Evolutionary conservation across 2,113 vertebrate species (phyloP).

Genomic region (Tympanuchus pallidicinctus): DNA sequence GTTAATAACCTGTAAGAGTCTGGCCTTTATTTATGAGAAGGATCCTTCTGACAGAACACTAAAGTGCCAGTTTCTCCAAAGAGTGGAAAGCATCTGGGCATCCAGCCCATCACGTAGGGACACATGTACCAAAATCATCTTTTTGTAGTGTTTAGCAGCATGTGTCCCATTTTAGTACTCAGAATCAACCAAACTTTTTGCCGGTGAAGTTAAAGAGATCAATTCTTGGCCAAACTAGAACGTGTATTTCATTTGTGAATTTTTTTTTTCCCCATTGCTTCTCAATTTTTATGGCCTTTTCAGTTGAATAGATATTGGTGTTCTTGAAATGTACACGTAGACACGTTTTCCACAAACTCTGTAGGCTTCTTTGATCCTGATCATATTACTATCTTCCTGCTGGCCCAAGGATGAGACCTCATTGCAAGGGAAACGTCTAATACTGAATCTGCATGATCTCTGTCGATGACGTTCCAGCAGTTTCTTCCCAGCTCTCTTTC

Average conservation of each 20-base stretch:
- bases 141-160: background rate
- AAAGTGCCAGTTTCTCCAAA: background rate
- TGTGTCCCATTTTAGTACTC: background rate
- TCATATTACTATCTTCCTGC: background rate
- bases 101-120: rapidly evolving
- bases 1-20: background rate
- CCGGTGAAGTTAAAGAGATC: background rate
- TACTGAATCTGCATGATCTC: background rate
- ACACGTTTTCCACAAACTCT: background rate
- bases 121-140: background rate
- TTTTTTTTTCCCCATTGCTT: slow-evolving; percentile 30
- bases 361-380: background rate
- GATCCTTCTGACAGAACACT: background rate
- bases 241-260: background rate
- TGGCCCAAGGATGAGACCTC: background rate
- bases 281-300: slow-evolving; percentile 58
- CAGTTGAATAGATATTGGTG: slow-evolving; percentile 33
- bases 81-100: background rate
- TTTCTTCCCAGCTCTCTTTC: background rate
- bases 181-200: background rate
- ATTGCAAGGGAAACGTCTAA: background rate
- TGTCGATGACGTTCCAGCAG: background rate
- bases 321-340: slow-evolving; percentile 45
- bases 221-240: background rate
- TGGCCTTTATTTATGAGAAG: background rate